phyloP scores from a whole-genome alignment of 2,888 invertebrate genomes.

The Coelogynopora nodosa region DNA sequence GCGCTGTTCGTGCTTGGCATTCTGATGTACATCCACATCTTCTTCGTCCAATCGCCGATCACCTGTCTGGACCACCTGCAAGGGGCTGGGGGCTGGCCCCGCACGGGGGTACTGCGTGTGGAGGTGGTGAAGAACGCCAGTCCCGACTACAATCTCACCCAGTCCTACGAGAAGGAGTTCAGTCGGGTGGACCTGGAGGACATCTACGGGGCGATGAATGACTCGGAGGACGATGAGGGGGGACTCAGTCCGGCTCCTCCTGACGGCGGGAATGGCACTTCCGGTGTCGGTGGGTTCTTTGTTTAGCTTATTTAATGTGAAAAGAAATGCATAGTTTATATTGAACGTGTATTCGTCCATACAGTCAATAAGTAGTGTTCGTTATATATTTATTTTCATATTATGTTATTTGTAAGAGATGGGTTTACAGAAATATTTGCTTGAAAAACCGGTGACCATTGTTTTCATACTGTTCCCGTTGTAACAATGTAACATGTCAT shows the following conservation, averaged over 20 bases:
- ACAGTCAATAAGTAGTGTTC: too few species aligned
- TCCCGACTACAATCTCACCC: slow-evolving; percentile 73
- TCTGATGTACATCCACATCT: slow-evolving; percentile 87
- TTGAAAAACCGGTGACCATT: too few species aligned
- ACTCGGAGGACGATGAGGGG: slow-evolving; percentile 47
- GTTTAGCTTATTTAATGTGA: too few species aligned
- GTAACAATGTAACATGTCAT: too few species aligned
- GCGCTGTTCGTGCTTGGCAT: slow-evolving; percentile 81
- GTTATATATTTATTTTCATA: too few species aligned
- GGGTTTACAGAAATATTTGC: too few species aligned
- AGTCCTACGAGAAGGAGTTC: slow-evolving; percentile 76
- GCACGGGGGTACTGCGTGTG: slow-evolving; percentile 86
- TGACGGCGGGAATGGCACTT: too few species aligned
- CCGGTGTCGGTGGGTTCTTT: too few species aligned
- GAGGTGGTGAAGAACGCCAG: slow-evolving; percentile 69
- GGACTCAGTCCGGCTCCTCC: slow-evolving; percentile 46
- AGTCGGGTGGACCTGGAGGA: slow-evolving; percentile 44
- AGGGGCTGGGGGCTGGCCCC: slow-evolving; percentile 76
- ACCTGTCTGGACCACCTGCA: slow-evolving; percentile 85
- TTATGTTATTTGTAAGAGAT: too few species aligned
- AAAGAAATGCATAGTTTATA: too few species aligned
- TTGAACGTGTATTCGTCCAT: too few species aligned
- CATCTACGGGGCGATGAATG: neutral
- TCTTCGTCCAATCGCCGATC: slow-evolving; percentile 84
- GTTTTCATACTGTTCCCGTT: too few species aligned